Conservation (phyloP, 2,113 vertebrate genomes). For the Symphodus melops region DNA sequence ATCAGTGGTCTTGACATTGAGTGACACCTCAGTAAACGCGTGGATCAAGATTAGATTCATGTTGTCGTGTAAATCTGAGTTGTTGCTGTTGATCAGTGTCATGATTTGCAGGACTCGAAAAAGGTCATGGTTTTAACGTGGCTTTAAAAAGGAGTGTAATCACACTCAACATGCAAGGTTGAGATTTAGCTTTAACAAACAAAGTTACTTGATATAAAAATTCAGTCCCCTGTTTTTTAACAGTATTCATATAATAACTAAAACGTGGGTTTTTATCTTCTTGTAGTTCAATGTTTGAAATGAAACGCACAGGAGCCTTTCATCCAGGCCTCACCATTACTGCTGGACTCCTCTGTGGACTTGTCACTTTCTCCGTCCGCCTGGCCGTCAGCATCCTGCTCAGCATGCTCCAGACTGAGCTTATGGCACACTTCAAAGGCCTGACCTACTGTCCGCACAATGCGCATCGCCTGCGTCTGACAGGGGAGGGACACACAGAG, state of each 20-base stretch:
- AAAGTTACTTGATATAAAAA: too few relatives aligned
- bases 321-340: conserved; percentile 76
- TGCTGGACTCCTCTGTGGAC: conserved; percentile 78
- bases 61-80: conserved; percentile 1
- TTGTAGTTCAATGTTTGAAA: not conserved
- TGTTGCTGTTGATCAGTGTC: not conserved
- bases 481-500: not conserved
- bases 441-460: conserved; percentile 88
- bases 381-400: conserved; percentile 84
- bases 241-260: too few relatives aligned
- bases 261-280: too few relatives aligned
- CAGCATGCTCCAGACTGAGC: conserved; percentile 87
- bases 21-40: not conserved
- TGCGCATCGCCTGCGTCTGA: conserved; percentile 89
- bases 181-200: not conserved
- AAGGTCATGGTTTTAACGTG: not conserved
- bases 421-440: conserved; percentile 92
- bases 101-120: conserved; percentile 7
- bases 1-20: not conserved
- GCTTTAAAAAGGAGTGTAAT: conserved; percentile 14
- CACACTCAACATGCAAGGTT: not conserved
- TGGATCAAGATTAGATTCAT: not conserved
- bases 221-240: too few relatives aligned
- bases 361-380: conserved; percentile 83
- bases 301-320: not conserved